phyloP scores from a whole-genome alignment of 2,797 vertebrate genomes.

The Xiphorhynchus erythropygius region DNA sequence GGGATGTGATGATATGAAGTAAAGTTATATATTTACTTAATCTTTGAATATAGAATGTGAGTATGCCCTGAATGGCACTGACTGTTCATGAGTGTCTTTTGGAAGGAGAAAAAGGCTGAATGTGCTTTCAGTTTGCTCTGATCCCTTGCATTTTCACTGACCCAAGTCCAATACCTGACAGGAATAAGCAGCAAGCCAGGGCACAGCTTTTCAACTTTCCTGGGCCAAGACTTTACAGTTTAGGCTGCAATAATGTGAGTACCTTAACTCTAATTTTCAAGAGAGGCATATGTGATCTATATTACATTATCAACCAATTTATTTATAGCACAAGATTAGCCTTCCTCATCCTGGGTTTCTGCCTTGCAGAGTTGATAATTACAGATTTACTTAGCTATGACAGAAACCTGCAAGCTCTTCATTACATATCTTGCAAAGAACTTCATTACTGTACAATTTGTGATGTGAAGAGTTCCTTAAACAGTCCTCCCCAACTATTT shows the following conservation, averaged over 20 bases:
- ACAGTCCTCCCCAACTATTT: slow-evolving; percentile 26
- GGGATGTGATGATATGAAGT: background rate
- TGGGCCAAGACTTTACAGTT: background rate
- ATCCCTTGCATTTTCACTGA: background rate
- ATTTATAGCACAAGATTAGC: slow-evolving; percentile 2
- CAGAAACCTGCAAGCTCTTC: background rate
- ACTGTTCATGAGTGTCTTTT: background rate
- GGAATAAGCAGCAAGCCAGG: background rate
- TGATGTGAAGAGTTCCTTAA: background rate
- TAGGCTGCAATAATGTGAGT: background rate
- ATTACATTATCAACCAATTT: background rate
- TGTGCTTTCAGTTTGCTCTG: background rate
- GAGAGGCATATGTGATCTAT: background rate
- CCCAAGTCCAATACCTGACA: background rate
- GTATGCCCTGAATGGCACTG: background rate
- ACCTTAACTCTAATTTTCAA: background rate
- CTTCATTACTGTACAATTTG: background rate
- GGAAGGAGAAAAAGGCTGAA: background rate
- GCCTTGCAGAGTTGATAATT: background rate
- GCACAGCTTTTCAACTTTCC: background rate
- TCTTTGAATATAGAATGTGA: background rate
- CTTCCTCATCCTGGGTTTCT: background rate
- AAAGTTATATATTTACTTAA: background rate
- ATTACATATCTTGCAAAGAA: background rate
- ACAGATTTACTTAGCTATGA: background rate